Conservation (phyloP, 2,888 invertebrate genomes). For the Hemithea aestivaria region DNA sequence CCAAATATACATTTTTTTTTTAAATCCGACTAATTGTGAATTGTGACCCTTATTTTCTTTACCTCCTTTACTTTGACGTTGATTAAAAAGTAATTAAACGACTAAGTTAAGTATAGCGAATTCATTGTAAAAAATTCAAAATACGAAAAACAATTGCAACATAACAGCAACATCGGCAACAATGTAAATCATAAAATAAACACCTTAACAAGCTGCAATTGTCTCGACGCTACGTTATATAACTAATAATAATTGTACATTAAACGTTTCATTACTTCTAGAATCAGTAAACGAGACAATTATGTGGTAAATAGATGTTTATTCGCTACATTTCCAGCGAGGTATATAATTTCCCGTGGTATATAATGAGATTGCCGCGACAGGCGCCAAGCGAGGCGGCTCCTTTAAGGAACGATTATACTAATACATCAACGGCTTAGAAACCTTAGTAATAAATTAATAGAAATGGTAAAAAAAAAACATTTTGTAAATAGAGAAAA, state of each 20-base stretch:
- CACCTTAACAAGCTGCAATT: constrained; percentile 9
- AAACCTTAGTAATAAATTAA: constrained; percentile 39
- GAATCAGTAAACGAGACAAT: constrained; percentile 60
- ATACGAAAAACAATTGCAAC: too few species aligned
- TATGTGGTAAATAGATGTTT: constrained; percentile 63
- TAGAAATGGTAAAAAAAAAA: too few species aligned
- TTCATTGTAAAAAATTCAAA: too few species aligned
- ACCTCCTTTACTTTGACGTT: too few species aligned
- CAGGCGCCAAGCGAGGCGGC: constrained; percentile 70
- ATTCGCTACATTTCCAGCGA: constrained; percentile 59
- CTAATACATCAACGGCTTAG: constrained; percentile 60
- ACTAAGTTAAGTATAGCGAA: too few species aligned
- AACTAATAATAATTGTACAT: constrained; percentile 12
- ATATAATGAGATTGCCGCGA: constrained; percentile 67
- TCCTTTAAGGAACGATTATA: constrained; percentile 67
- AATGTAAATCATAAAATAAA: too few species aligned
- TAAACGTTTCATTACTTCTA: constrained; percentile 24
- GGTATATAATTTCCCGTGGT: constrained; percentile 68
- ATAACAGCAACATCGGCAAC: too few species aligned
- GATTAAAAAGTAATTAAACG: too few species aligned
- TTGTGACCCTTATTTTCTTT: too few species aligned
- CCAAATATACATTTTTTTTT: too few species aligned
- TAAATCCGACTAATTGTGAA: too few species aligned
- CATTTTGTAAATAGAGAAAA: too few species aligned
- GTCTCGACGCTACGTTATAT: constrained; percentile 7